phyloP scores from a whole-genome alignment of 2,113 vertebrate genomes.

The Parus major region DNA sequence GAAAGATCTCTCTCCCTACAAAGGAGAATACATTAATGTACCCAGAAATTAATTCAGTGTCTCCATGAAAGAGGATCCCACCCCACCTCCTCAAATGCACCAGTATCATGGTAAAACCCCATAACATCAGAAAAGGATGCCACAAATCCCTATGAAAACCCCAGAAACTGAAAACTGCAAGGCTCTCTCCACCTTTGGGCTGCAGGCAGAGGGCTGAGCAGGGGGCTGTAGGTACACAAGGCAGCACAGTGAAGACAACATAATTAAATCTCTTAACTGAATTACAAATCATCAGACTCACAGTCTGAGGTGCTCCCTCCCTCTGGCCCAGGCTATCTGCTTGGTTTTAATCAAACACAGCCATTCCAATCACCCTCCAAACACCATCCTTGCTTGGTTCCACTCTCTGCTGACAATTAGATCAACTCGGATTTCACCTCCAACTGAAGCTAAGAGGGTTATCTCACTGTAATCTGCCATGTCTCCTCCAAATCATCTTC shows the following conservation, averaged over 20 bases:
- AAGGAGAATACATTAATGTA: not conserved
- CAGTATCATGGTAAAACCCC: accelerated
- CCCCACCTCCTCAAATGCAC: not conserved
- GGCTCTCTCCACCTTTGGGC: not conserved
- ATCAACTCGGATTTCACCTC: not conserved
- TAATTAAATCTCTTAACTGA: constrained; percentile 31
- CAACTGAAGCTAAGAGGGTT: not conserved
- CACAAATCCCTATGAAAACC: not conserved
- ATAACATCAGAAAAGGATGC: not conserved
- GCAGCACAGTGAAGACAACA: not conserved
- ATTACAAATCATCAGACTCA: constrained; percentile 17
- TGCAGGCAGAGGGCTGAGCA: not conserved
- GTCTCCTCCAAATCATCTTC: not conserved
- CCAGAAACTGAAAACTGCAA: not conserved
- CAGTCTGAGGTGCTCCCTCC: not conserved
- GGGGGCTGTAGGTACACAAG: not conserved
- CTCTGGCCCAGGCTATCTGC: not conserved
- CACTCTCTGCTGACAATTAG: not conserved
- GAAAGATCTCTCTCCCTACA: not conserved
- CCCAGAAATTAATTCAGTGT: not conserved
- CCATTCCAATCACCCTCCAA: not conserved
- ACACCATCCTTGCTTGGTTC: not conserved
- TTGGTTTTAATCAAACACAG: constrained; percentile 25
- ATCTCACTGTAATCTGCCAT: not conserved
- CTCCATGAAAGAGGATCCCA: not conserved